Evolutionary conservation across 2,797 vertebrate genomes (phyloP).

Genomic region (Loris lydekkerianus): DNA sequence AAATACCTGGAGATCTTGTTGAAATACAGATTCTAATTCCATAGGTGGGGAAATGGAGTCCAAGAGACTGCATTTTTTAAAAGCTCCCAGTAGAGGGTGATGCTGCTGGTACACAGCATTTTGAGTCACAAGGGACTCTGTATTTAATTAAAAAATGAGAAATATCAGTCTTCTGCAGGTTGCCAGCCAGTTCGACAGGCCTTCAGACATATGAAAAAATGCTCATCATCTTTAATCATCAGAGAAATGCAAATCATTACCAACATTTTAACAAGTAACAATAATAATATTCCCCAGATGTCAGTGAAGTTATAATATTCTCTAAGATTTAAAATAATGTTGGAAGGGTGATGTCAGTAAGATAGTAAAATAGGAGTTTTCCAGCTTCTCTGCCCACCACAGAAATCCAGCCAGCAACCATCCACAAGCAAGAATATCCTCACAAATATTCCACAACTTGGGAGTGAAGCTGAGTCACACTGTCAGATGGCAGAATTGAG

Average conservation of each 20-base stretch:
- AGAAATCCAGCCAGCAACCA: neutral
- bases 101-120: neutral
- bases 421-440: neutral
- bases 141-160: constrained; percentile 51
- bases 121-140: neutral
- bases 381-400: neutral
- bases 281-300: neutral
- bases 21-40: constrained; percentile 37
- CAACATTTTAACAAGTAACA: constrained; percentile 16
- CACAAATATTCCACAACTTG: too few species aligned
- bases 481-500: neutral
- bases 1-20: neutral
- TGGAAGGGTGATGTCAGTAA: neutral
- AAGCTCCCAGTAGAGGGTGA: neutral
- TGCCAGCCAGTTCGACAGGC: too few species aligned
- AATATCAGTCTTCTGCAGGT: neutral
- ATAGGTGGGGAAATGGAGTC: neutral
- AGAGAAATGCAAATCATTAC: neutral
- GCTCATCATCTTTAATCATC: too few species aligned
- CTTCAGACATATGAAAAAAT: too few species aligned
- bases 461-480: neutral
- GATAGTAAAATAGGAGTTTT: neutral
- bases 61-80: neutral
- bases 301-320: neutral
- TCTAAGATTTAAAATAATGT: constrained; percentile 18